Percentiles rank a stretch among this genome's conserved stretches.
Evolutionary conservation across 2,797 vertebrate genomes (phyloP).

Genomic region (Bufotes viridis): DNA sequence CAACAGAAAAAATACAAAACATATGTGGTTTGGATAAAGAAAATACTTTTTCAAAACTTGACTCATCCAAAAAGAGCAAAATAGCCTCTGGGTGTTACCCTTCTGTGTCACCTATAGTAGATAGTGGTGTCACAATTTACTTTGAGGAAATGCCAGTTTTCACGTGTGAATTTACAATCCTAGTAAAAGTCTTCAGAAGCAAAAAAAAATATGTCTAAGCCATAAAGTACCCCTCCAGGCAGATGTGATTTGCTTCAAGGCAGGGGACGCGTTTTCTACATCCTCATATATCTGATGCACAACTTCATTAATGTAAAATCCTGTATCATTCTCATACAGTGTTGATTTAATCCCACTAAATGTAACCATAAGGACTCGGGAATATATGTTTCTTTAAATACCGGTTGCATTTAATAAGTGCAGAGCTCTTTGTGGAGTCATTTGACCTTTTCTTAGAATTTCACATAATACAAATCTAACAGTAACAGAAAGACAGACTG

Average conservation of each 20-base stretch:
- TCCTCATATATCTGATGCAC: neutral
- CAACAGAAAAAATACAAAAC: too few species aligned
- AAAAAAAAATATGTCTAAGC: neutral
- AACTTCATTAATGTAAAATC: neutral
- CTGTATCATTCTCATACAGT: neutral
- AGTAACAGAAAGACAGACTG: conserved; percentile 46
- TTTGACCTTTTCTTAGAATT: conserved; percentile 33
- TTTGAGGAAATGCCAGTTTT: neutral
- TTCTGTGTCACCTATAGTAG: neutral
- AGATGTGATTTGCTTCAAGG: neutral
- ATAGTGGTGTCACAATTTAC: neutral
- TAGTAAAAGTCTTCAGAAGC: neutral
- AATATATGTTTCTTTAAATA: conserved; percentile 29
- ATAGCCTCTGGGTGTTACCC: neutral
- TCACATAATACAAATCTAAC: conserved; percentile 23
- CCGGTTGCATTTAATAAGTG: neutral
- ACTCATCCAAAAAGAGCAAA: too few species aligned
- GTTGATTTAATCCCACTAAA: neutral
- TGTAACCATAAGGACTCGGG: neutral
- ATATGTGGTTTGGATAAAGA: too few species aligned
- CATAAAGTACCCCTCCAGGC: neutral
- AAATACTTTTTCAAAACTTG: too few species aligned
- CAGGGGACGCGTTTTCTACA: neutral
- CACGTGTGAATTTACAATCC: neutral
- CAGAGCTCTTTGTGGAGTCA: neutral